These are phyloP conservation scores for Chlorops oryzae DNA, from an alignment of 1,140 invertebrate genomes.

Conservation along the genomic window DNA sequence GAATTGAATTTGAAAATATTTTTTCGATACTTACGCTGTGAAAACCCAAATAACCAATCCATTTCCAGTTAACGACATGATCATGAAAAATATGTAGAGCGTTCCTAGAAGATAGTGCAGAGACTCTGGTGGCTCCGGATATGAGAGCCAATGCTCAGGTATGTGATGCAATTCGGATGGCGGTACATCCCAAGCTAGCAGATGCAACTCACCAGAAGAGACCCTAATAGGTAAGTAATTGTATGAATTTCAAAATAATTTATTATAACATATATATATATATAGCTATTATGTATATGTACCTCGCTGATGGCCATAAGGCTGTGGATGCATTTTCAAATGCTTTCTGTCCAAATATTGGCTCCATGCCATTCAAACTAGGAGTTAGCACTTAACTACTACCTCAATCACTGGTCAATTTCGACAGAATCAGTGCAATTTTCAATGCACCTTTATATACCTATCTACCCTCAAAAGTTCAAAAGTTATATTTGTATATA, in stretches of 20 bases:
- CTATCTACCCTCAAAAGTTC: too few species aligned
- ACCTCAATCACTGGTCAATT: too few species aligned
- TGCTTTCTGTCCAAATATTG: too few species aligned
- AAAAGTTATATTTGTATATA: too few species aligned
- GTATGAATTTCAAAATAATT: too few species aligned
- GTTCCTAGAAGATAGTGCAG: constrained; percentile 80
- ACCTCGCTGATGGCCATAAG: constrained; percentile 3
- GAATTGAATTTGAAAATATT: too few species aligned
- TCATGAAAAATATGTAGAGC: constrained; percentile 72
- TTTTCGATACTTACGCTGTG: constrained; percentile 19
- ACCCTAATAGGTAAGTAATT: too few species aligned
- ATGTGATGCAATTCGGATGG: constrained; percentile 69
- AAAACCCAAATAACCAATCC: constrained; percentile 88
- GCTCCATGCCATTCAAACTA: too few species aligned
- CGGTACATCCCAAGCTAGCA: constrained; percentile 72
- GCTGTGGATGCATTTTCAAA: constrained; percentile 8
- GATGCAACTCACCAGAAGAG: constrained; percentile 45
- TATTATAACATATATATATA: too few species aligned
- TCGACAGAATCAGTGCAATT: too few species aligned
- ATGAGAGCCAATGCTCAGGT: constrained; percentile 77
- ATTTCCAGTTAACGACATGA: constrained; percentile 74
- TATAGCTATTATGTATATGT: neutral
- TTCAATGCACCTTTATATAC: too few species aligned
- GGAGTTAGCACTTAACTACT: too few species aligned
- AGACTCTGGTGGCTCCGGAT: constrained; percentile 71